phyloP scores from a whole-genome alignment of 2,888 invertebrate genomes.

The Andrena trimmerana region DNA sequence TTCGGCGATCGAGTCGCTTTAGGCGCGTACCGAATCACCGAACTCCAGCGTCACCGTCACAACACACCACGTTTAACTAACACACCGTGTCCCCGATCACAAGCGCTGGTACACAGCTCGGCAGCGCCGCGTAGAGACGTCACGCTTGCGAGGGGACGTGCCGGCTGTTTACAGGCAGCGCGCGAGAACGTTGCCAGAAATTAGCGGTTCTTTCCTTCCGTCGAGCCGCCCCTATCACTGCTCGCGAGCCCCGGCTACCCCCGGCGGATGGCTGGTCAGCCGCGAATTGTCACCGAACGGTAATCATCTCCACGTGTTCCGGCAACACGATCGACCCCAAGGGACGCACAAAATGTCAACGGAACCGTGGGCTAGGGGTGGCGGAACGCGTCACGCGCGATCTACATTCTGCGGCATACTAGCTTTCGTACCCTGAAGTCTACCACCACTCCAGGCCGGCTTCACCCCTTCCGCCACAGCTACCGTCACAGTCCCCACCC shows the following conservation, averaged over 20 bases:
- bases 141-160: slow-evolving; percentile 69
- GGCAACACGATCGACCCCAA: slow-evolving; percentile 43
- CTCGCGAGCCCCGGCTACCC: not conserved
- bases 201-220: slow-evolving; percentile 9
- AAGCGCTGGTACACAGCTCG: slow-evolving; percentile 22
- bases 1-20: slow-evolving; percentile 5
- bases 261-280: not conserved
- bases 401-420: slow-evolving; percentile 83
- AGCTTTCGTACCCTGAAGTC: slow-evolving; percentile 81
- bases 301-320: slow-evolving; percentile 66
- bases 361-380: slow-evolving; percentile 59
- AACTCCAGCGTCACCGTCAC: slow-evolving; percentile 12
- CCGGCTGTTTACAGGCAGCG: slow-evolving; percentile 68
- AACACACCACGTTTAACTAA: slow-evolving; percentile 26
- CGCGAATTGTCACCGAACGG: slow-evolving; percentile 33
- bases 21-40: slow-evolving; percentile 21
- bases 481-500: slow-evolving; percentile 52
- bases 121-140: slow-evolving; percentile 39
- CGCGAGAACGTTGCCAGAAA: slow-evolving; percentile 33
- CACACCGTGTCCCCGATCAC: slow-evolving; percentile 24
- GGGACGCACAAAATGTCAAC: slow-evolving; percentile 45
- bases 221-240: not conserved
- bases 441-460: slow-evolving; percentile 72
- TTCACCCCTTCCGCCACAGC: slow-evolving; percentile 61
- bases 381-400: slow-evolving; percentile 81